phyloP scores from a whole-genome alignment of 1,140 invertebrate genomes.

The Stratiolaelaps scimitus region DNA sequence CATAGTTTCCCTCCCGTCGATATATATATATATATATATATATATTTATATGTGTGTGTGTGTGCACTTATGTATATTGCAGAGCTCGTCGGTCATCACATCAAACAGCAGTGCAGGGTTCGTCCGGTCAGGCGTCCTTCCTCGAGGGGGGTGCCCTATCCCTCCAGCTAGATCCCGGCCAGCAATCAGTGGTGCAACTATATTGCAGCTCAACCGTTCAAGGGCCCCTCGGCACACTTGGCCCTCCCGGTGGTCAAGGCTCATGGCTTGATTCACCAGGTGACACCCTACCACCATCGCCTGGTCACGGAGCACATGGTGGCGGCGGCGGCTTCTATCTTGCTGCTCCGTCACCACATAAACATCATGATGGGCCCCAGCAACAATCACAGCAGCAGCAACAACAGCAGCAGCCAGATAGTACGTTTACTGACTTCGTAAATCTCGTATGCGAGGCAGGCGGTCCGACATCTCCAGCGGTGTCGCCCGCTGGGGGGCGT shows the following conservation, averaged over 20 bases:
- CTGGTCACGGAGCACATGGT: not conserved
- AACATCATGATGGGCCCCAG: not conserved
- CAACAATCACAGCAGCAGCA: not conserved
- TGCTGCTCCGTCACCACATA: slow-evolving; percentile 1
- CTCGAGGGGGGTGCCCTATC: not conserved
- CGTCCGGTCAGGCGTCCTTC: slow-evolving; percentile 2
- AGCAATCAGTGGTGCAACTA: slow-evolving; percentile 29
- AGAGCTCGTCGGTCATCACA: slow-evolving; percentile 12
- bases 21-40: too few species aligned
- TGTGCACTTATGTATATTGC: too few species aligned
- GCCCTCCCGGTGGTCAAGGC: slow-evolving; percentile 33
- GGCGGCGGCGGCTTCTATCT: not conserved
- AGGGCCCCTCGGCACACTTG: slow-evolving; percentile 37
- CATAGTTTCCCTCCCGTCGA: too few species aligned
- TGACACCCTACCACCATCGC: not conserved
- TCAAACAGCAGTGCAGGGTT: slow-evolving; percentile 6
- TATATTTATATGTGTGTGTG: too few species aligned
- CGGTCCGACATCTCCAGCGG: slow-evolving; percentile 60
- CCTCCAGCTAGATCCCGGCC: slow-evolving; percentile 6
- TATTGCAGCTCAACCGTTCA: slow-evolving; percentile 37
- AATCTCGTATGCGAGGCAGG: slow-evolving; percentile 87
- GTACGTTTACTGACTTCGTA: slow-evolving; percentile 86
- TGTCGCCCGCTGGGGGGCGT: slow-evolving; percentile 53
- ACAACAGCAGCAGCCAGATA: slow-evolving; percentile 43
- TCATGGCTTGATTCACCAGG: slow-evolving; percentile 20